Percentiles rank a stretch among this genome's conserved stretches.
These are phyloP conservation scores for Emys orbicularis DNA, from an alignment of 2,797 vertebrate genomes.

Conservation along the genomic window DNA sequence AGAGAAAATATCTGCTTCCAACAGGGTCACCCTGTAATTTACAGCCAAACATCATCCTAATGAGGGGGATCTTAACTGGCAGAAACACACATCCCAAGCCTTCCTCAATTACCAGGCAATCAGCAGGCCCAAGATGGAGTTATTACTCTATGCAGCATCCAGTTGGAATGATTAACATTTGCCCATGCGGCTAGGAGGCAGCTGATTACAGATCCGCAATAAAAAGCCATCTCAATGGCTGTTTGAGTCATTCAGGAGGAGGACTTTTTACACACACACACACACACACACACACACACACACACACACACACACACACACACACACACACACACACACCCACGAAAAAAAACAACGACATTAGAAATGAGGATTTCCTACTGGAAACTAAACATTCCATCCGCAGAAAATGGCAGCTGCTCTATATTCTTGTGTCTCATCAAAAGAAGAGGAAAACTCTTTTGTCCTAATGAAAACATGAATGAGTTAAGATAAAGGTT, in stretches of 20 bases:
- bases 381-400: background rate
- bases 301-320: no score
- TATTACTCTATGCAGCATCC: background rate
- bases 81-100: background rate
- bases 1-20: background rate
- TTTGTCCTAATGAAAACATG: constrained; percentile 17
- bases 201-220: constrained; percentile 19
- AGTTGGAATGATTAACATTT: background rate
- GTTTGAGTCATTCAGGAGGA: constrained; percentile 14
- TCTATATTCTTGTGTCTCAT: constrained; percentile 19
- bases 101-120: constrained; percentile 36
- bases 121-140: constrained; percentile 36
- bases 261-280: background rate
- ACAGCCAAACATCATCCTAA: background rate
- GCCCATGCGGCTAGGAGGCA: background rate
- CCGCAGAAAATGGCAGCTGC: constrained; percentile 30
- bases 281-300: no score
- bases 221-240: constrained; percentile 1
- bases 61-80: background rate
- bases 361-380: constrained; percentile 12
- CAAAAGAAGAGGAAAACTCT: constrained; percentile 4
- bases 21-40: constrained; percentile 3
- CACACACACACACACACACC: no score
- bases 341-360: background rate
- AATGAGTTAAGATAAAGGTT: constrained; percentile 1